Base-by-base conservation (phyloP, 2,888 invertebrate species). In the Papilio protenor region DNA sequence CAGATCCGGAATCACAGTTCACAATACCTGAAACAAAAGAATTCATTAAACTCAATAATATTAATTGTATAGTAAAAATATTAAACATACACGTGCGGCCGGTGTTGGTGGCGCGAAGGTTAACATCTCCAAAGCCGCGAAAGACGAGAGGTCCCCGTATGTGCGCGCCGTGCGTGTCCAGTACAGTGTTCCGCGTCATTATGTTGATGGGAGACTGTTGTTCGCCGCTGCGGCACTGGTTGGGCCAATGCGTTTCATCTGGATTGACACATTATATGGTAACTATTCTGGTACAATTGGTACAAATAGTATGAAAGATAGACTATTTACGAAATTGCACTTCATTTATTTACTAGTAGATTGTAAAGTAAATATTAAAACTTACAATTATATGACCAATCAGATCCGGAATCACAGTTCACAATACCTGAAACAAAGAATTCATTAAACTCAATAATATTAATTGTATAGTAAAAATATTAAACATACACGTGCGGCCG, bases 141-240 rank as follows among this genome's bases (percentile, higher is more conserved):
- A 91, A 89, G 61, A 83, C 82, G 21, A 94, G 87, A 0, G 92
- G 92, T 0, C 93, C 93, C 2, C 88, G 82, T 77, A 94, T 88
- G 81, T 91, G 91, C 85, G 91, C 81, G 84, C 90, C 84, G 91
- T 92, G 83, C 83, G 86, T 81, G 89, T 94, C 96, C 69, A 95
- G 89, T 14, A 95, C 83, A 0, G 96, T 94, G 2, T 95, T 90
- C 11, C 95, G 91, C 11, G 94, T 91, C 81, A 95, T 92, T 74
- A 98, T 95, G 90, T 97, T 95, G 82, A 98, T 97, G 0, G 98
- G 98, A 0, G 98, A 98, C 89, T 98, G 98, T 59, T 91, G 89
- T 57, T 86, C 87, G 1, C 98, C 98, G 0, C 84, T 89, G 33
- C 88, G 89, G 84, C 97, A 97, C n/a, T 94, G 85, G 16, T 96